Evolutionary conservation across 2,888 invertebrate species (phyloP).

Genomic region (Linnaemya vulpina): DNA sequence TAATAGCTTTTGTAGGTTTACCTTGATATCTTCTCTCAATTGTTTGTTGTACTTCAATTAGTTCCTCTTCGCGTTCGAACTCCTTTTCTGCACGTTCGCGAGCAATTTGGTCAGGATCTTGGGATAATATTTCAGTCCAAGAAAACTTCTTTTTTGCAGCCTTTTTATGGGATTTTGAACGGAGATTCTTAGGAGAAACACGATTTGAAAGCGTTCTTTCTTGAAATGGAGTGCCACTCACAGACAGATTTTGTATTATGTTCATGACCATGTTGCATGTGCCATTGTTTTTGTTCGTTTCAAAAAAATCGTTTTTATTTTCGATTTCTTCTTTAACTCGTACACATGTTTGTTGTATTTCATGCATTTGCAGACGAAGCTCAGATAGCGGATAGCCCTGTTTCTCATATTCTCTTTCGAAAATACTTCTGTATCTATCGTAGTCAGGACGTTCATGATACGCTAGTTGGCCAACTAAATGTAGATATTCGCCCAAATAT

Average conservation of each 20-base stretch:
- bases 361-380: constrained; percentile 78
- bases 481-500: constrained; percentile 88
- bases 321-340: constrained; percentile 79
- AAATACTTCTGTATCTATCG: constrained; percentile 87
- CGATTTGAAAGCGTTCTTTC: constrained; percentile 81
- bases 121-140: constrained; percentile 82
- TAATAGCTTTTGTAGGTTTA: constrained; percentile 82
- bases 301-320: constrained; percentile 81
- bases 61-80: constrained; percentile 81
- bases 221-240: constrained; percentile 80
- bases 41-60: constrained; percentile 77
- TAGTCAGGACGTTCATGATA: constrained; percentile 91
- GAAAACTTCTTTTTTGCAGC: constrained; percentile 79
- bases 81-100: constrained; percentile 83
- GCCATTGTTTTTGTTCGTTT: constrained; percentile 83
- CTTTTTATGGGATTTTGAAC: constrained; percentile 84
- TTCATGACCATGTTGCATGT: constrained; percentile 73
- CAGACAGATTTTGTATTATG: constrained; percentile 79
- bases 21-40: constrained; percentile 80
- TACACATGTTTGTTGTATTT: constrained; percentile 79
- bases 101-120: constrained; percentile 83
- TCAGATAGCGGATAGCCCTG: constrained; percentile 81
- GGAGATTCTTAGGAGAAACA: constrained; percentile 86
- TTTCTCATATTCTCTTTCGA: constrained; percentile 86
- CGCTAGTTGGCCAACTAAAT: constrained; percentile 87